phyloP scores from a whole-genome alignment of 2,888 invertebrate genomes.

The Rotaria sp. region DNA sequence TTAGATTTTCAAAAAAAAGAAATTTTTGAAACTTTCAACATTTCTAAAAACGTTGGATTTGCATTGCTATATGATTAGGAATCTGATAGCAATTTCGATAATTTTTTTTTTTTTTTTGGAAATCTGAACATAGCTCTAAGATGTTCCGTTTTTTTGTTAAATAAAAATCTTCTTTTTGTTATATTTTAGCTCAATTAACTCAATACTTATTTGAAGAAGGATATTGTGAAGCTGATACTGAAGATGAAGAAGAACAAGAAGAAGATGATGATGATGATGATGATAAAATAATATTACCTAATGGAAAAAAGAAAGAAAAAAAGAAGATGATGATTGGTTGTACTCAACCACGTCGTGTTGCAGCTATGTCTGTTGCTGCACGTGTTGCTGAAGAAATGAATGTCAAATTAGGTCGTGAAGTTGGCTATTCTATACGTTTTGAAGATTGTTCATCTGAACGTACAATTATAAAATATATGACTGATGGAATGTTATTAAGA shows the following conservation, averaged over 20 bases:
- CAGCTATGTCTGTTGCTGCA: constrained; percentile 98
- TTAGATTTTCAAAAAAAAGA: no score
- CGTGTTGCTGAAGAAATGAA: constrained; percentile 95
- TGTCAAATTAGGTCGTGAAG: constrained; percentile 74
- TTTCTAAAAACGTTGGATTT: no score
- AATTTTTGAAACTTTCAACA: no score
- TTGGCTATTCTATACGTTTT: constrained; percentile 77
- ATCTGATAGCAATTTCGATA: no score
- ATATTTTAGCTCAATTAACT: constrained; percentile 58
- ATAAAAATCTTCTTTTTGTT: background rate
- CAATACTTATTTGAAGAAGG: constrained; percentile 60
- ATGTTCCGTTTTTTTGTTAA: no score
- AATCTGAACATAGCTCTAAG: no score
- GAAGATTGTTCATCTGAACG: constrained; percentile 97
- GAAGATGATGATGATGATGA: background rate
- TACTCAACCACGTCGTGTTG: constrained; percentile 91
- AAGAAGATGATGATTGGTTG: constrained; percentile 78
- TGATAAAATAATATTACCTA: background rate
- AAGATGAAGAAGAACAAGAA: background rate
- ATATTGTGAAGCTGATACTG: constrained; percentile 16
- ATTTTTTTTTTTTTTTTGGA: no score
- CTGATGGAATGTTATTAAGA: constrained; percentile 90
- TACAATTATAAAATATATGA: constrained; percentile 95
- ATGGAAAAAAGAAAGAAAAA: constrained; percentile 42
- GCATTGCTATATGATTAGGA: no score